Percentiles rank a stretch among this genome's conserved stretches.
Conservation (phyloP, 2,888 invertebrate species). For the Teleogryllus oceanicus region DNA sequence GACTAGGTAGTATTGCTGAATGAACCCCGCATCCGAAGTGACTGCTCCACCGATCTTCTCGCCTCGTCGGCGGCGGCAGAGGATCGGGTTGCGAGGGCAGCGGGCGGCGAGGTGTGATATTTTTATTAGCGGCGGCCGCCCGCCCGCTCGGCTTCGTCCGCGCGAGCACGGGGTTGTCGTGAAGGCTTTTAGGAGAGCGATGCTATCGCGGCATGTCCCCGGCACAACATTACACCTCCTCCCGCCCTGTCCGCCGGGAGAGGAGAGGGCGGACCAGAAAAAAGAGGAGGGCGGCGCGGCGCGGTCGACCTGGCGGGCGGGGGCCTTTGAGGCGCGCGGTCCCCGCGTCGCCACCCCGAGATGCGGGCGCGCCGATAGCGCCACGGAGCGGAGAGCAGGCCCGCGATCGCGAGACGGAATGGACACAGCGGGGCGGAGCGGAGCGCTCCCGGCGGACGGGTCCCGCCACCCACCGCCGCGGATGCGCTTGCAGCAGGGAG, state of each 20-base stretch:
- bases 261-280: background rate
- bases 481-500: too few relatives aligned
- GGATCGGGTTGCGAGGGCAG: conserved; percentile 5
- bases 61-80: background rate
- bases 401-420: background rate
- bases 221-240: background rate
- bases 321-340: background rate
- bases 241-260: background rate
- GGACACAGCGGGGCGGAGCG: too few relatives aligned
- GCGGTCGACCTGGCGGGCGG: too few relatives aligned
- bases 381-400: background rate
- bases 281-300: background rate
- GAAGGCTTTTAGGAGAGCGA: conserved; percentile 36
- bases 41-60: too few relatives aligned
- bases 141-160: background rate
- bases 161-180: conserved; percentile 31
- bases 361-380: background rate
- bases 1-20: too few relatives aligned
- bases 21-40: too few relatives aligned
- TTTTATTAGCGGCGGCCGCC: conserved; percentile 26
- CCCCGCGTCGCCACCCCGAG: background rate
- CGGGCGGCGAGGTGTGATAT: conserved; percentile 28
- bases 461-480: too few relatives aligned
- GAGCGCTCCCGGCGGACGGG: too few relatives aligned
- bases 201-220: conserved; percentile 30